A percentile compares a stretch with the other conserved stretches of the same genome.
Conservation (phyloP, 2,888 invertebrate genomes). For the Barypeithes pellucidus region DNA sequence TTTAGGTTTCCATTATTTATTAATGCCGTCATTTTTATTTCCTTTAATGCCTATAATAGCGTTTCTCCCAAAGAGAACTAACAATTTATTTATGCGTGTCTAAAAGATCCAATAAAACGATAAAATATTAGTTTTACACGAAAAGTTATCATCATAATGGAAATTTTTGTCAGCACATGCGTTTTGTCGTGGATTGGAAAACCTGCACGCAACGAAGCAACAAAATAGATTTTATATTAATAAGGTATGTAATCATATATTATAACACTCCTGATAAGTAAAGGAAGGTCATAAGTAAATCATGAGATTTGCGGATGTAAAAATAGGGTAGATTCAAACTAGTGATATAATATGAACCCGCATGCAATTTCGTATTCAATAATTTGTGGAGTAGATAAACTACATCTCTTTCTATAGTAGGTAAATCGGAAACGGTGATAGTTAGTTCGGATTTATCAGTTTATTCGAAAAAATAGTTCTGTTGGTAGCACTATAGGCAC, state of each 20-base stretch:
- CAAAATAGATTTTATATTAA: slow-evolving; percentile 45
- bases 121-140: slow-evolving; percentile 54
- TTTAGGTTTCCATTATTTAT: slow-evolving; percentile 8
- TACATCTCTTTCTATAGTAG: no score
- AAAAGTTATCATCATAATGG: slow-evolving; percentile 51
- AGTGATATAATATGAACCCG: no score
- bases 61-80: slow-evolving; percentile 19
- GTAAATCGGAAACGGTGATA: no score
- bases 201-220: slow-evolving; percentile 42
- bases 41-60: slow-evolving; percentile 15
- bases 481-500: no score
- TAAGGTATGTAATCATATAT: slow-evolving; percentile 39
- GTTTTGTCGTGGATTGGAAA: slow-evolving; percentile 39
- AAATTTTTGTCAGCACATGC: slow-evolving; percentile 51
- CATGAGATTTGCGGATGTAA: neutral
- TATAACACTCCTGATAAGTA: slow-evolving; percentile 24
- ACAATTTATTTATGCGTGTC: slow-evolving; percentile 49
- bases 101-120: slow-evolving; percentile 49
- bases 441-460: no score
- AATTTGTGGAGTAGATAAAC: no score
- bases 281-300: slow-evolving; percentile 22
- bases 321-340: neutral
- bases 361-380: no score
- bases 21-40: slow-evolving; percentile 15
- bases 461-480: no score